Evolutionary conservation across 2,797 vertebrate genomes (phyloP).

Genomic region (Malacoctenus gilli): DNA sequence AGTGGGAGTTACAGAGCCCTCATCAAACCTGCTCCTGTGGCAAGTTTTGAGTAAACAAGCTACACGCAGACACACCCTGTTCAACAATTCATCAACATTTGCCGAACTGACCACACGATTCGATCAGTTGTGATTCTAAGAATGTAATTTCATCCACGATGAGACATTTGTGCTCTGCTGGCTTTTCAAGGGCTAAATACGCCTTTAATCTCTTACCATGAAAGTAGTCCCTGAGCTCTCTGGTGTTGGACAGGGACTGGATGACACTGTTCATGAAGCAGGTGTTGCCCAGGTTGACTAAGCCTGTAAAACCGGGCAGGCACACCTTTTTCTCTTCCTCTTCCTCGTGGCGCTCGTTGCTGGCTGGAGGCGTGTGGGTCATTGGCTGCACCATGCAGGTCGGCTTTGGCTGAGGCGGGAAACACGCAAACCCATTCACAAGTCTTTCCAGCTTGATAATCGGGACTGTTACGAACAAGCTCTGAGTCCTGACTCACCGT

Average conservation of each 20-base stretch:
- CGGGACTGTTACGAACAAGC: too few species aligned
- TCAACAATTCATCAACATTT: too few species aligned
- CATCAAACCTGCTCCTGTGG: too few species aligned
- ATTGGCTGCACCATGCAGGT: slow-evolving; percentile 99
- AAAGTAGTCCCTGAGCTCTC: slow-evolving; percentile 97
- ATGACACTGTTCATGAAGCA: slow-evolving; percentile 99
- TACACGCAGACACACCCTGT: too few species aligned
- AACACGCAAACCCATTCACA: neutral
- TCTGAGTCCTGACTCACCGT: slow-evolving; percentile 77
- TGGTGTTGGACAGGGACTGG: slow-evolving; percentile 96
- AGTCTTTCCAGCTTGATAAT: too few species aligned
- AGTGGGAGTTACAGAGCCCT: too few species aligned
- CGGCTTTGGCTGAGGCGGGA: slow-evolving; percentile 87
- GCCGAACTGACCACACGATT: too few species aligned
- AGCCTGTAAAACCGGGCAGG: slow-evolving; percentile 93
- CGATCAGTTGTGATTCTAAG: too few species aligned
- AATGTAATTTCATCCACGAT: too few species aligned
- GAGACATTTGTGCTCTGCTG: too few species aligned
- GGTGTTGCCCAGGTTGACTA: slow-evolving; percentile 98
- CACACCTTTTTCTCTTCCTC: slow-evolving; percentile 98
- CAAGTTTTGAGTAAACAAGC: too few species aligned
- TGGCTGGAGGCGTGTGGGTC: slow-evolving; percentile 88
- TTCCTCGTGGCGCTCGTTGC: slow-evolving; percentile 88
- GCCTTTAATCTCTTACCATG: slow-evolving; percentile 86
- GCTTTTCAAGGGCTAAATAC: too few species aligned